Evolutionary conservation across 2,797 vertebrate genomes (phyloP).

Genomic region (Danio kyathit): DNA sequence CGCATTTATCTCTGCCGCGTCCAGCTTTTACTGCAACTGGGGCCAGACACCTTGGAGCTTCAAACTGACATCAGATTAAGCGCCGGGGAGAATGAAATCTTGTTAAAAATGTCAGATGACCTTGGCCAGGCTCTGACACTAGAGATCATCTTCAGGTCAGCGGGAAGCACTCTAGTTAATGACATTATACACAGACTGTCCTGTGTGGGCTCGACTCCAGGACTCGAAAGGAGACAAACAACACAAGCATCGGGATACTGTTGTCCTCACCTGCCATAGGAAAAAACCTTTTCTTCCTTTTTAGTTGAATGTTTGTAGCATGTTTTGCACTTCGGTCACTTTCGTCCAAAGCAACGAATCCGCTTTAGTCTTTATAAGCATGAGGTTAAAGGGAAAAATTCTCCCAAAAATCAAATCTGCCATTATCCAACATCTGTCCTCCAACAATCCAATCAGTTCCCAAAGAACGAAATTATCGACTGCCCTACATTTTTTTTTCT

Average conservation of each 20-base stretch:
- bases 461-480: no score
- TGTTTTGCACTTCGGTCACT: neutral
- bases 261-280: constrained; percentile 54
- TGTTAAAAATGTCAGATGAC: constrained; percentile 84
- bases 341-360: neutral
- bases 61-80: constrained; percentile 73
- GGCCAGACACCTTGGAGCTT: constrained; percentile 73
- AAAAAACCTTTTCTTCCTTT: constrained; percentile 48
- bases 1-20: constrained; percentile 69
- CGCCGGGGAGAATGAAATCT: constrained; percentile 71
- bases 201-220: constrained; percentile 71
- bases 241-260: constrained; percentile 33
- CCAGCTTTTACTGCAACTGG: constrained; percentile 62
- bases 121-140: constrained; percentile 80
- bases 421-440: no score
- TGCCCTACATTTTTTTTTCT: no score
- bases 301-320: constrained; percentile 23
- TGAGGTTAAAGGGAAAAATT: neutral
- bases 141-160: constrained; percentile 78
- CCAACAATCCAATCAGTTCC: no score
- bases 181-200: constrained; percentile 75
- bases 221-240: constrained; percentile 61
- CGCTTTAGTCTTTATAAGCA: no score
- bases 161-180: constrained; percentile 82
- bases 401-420: neutral